phyloP scores from a whole-genome alignment of 1,140 invertebrate genomes.

The Brachionus manjavacas region DNA sequence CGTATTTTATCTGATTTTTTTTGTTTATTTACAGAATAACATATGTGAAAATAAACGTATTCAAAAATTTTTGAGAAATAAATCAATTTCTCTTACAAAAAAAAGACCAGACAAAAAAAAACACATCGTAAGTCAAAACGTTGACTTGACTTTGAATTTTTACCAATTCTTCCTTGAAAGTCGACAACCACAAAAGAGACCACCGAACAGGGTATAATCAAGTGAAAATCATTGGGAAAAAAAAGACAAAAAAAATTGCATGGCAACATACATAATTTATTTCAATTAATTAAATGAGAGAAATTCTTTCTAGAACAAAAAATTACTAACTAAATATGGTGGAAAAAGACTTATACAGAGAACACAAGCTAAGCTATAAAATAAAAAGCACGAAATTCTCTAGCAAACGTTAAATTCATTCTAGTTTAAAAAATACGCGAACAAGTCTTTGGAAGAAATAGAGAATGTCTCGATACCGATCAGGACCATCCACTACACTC shows the following conservation, averaged over 20 bases:
- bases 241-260: background rate
- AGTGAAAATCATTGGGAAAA: no score
- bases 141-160: no score
- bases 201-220: no score
- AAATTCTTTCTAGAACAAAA: background rate
- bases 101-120: no score
- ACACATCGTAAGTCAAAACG: no score
- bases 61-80: no score
- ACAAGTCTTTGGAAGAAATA: background rate
- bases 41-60: no score
- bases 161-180: no score
- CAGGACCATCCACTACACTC: conserved; percentile 21
- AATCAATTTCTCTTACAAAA: no score
- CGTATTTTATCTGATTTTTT: no score
- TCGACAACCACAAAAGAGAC: no score
- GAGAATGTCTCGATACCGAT: conserved; percentile 18
- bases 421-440: background rate
- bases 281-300: background rate
- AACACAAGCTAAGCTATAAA: background rate
- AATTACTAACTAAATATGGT: background rate
- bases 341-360: background rate
- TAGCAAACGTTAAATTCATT: background rate
- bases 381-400: background rate
- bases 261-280: background rate
- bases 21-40: no score